phyloP scores from a whole-genome alignment of 1,140 invertebrate genomes.

The Metaphire vulgaris region DNA sequence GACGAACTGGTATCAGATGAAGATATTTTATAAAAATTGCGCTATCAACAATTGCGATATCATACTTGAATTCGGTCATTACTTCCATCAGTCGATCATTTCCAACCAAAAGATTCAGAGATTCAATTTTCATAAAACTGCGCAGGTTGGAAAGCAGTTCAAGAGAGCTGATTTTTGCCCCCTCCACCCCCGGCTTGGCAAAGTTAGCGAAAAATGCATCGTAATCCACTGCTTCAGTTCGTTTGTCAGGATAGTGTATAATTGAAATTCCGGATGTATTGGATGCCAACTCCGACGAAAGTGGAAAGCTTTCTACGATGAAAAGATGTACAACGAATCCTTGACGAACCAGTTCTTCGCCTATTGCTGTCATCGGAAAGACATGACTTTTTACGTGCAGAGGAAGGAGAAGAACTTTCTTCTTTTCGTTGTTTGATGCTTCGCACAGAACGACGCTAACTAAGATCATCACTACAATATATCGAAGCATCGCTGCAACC shows the following conservation, averaged over 20 bases:
- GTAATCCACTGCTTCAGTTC: background rate
- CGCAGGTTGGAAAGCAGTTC: background rate
- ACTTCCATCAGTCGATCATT: background rate
- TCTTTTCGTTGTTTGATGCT: too few relatives aligned
- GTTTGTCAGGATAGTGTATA: background rate
- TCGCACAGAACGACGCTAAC: background rate
- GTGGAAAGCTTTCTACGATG: background rate
- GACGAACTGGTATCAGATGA: constrained; percentile 7
- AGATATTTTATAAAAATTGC: background rate
- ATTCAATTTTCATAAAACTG: background rate
- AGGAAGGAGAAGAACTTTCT: constrained; percentile 21
- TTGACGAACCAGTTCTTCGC: constrained; percentile 4
- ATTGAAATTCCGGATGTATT: background rate
- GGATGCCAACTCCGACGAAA: background rate
- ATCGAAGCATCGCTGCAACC: too few relatives aligned
- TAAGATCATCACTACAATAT: too few relatives aligned
- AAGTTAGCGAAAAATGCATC: background rate
- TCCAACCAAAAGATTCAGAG: background rate
- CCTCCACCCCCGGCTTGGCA: background rate
- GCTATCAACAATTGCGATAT: constrained; percentile 15
- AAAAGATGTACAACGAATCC: constrained; percentile 24
- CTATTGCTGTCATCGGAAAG: constrained; percentile 4
- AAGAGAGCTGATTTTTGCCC: background rate
- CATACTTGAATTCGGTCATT: constrained; percentile 16
- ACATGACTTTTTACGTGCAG: background rate